Conservation (phyloP, 2,113 vertebrate genomes). For the Burhinus oedicnemus region DNA sequence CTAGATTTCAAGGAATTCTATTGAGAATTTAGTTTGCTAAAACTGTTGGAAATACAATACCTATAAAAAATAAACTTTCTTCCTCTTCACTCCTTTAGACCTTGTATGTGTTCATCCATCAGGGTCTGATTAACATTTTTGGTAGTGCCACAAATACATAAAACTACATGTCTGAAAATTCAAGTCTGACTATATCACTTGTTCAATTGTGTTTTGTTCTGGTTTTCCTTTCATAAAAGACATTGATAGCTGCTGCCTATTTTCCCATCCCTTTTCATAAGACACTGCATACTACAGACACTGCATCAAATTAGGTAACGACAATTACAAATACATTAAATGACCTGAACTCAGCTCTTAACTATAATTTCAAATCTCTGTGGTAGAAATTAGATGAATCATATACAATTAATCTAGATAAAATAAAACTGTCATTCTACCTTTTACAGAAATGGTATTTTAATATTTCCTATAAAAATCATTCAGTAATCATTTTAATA, state of each 20-base stretch:
- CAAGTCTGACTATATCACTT: neutral
- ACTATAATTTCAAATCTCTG: neutral
- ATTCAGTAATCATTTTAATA: neutral
- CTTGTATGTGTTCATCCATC: neutral
- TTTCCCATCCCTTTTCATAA: neutral
- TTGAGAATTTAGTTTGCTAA: neutral
- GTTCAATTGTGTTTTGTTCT: neutral
- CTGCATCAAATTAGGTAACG: neutral
- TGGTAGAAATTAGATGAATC: neutral
- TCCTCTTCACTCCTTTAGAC: slow-evolving; percentile 14
- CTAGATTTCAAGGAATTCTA: neutral
- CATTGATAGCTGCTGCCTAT: neutral
- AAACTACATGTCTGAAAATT: neutral
- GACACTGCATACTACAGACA: neutral
- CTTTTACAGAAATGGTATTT: neutral
- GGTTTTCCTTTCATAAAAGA: neutral
- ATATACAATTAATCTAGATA: neutral
- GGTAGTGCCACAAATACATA: slow-evolving; percentile 10
- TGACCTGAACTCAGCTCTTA: neutral
- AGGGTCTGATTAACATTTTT: slow-evolving; percentile 5
- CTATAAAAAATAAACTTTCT: slow-evolving; percentile 2
- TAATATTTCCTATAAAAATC: neutral
- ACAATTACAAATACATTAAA: neutral
- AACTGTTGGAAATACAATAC: slow-evolving; percentile 15
- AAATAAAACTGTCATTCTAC: neutral